Percentiles rank a stretch among this genome's conserved stretches.
Evolutionary conservation across 2,797 vertebrate genomes (phyloP).

Genomic region (Halcyon badia): DNA sequence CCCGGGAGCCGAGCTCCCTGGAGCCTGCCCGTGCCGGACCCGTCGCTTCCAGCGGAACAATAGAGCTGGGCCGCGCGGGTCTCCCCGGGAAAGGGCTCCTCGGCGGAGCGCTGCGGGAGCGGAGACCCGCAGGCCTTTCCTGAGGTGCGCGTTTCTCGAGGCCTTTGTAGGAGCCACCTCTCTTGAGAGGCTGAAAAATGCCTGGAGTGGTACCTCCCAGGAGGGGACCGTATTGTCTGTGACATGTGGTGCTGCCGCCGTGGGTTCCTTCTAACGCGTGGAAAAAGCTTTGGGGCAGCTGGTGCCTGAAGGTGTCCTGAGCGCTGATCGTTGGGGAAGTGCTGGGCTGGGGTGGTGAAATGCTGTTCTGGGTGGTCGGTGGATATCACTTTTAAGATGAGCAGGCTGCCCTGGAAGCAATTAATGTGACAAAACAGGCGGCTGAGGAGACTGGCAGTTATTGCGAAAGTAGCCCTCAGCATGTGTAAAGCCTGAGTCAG

Average conservation of each 20-base stretch:
- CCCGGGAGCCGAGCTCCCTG: background rate
- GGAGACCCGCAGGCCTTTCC: background rate
- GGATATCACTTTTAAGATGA: background rate
- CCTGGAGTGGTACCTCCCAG: background rate
- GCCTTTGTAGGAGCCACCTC: background rate
- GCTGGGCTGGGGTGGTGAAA: background rate
- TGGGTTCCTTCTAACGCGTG: rapidly evolving
- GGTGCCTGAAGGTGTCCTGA: background rate
- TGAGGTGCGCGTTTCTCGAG: background rate
- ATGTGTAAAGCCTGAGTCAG: conserved; percentile 15
- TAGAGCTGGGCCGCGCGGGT: background rate
- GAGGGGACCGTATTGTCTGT: background rate
- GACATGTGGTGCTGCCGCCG: background rate
- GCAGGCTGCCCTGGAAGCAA: background rate
- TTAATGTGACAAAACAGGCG: background rate
- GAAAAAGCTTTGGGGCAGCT: background rate
- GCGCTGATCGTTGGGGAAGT: too few relatives aligned
- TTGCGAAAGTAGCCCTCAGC: conserved; percentile 39
- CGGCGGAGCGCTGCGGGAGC: background rate
- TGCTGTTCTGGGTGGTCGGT: background rate
- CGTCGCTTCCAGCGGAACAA: background rate
- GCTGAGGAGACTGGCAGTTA: conserved; percentile 16
- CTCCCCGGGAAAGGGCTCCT: background rate
- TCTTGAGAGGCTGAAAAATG: rapidly evolving
- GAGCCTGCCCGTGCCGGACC: background rate